Evolutionary conservation across 2,797 vertebrate genomes (phyloP).

Genomic region (Eleutherodactylus coqui): DNA sequence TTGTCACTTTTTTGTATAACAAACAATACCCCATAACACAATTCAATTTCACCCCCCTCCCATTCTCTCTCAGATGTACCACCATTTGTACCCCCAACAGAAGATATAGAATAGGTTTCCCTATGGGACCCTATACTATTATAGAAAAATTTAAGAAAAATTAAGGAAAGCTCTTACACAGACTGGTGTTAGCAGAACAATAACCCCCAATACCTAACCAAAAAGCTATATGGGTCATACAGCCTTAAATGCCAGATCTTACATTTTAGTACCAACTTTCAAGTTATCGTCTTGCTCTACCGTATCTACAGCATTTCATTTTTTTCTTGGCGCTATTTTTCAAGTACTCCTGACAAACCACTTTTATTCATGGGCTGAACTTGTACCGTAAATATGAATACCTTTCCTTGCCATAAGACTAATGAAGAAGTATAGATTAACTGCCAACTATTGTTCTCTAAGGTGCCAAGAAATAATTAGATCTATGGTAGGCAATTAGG

Average conservation of each 20-base stretch:
- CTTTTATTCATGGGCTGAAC: constrained; percentile 16
- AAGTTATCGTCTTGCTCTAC: neutral
- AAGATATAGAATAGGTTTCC: too few species aligned
- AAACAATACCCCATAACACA: too few species aligned
- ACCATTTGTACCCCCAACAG: too few species aligned
- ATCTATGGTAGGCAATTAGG: constrained; percentile 20
- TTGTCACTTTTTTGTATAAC: too few species aligned
- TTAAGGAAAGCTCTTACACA: too few species aligned
- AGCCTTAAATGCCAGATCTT: neutral
- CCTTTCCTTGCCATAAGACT: constrained; percentile 3
- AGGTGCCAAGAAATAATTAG: neutral
- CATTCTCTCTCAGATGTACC: too few species aligned
- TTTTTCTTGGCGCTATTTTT: neutral
- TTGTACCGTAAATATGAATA: constrained; percentile 25
- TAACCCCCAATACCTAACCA: too few species aligned
- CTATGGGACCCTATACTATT: too few species aligned
- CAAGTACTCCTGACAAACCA: neutral
- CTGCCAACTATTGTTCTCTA: neutral
- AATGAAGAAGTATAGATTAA: constrained; percentile 18
- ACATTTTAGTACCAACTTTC: neutral
- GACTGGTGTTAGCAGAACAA: too few species aligned
- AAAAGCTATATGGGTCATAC: neutral
- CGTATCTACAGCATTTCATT: neutral
- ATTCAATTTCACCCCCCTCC: too few species aligned
- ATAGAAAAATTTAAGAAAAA: too few species aligned